Conservation (phyloP, 2,113 vertebrate species). For the Kryptolebias marmoratus region DNA sequence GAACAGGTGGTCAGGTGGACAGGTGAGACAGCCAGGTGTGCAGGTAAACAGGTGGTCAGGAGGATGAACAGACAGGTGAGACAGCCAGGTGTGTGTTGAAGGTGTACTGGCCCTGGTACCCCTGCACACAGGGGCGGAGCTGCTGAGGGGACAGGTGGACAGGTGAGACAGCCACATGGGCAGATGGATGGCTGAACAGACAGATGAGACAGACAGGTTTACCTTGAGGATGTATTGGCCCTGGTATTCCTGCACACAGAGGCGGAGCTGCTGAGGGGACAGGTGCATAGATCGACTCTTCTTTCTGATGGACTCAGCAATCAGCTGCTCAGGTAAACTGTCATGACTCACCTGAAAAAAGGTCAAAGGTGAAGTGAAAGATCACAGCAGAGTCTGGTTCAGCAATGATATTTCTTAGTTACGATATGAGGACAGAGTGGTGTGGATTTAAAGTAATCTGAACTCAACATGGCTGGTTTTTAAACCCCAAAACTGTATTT, state of each 20-base stretch:
- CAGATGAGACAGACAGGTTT: constrained; percentile 2
- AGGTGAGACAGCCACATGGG: neutral
- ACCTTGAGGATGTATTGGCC: constrained; percentile 82
- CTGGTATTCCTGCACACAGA: constrained; percentile 85
- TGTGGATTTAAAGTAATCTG: neutral
- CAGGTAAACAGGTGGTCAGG: constrained; percentile 1
- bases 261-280: constrained; percentile 82
- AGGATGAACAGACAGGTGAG: neutral
- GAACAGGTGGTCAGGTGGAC: neutral
- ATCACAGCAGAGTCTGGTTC: neutral
- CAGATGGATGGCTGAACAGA: neutral
- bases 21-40: neutral
- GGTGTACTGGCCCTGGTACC: constrained; percentile 85
- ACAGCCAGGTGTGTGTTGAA: constrained; percentile 50
- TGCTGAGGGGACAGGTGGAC: constrained; percentile 69
- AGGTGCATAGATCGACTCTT: constrained; percentile 84
- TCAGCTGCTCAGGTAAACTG: constrained; percentile 82
- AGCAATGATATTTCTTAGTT: neutral
- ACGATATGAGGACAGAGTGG: neutral
- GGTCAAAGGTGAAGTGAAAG: neutral
- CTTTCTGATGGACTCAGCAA: constrained; percentile 84
- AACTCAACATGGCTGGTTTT: too few relatives aligned
- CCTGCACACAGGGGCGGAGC: constrained; percentile 83
- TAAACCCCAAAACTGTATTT: too few relatives aligned
- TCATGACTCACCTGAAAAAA: constrained; percentile 71